Evolutionary conservation across 2,888 invertebrate species (phyloP).

Genomic region (Nesidiocoris tenuis): DNA sequence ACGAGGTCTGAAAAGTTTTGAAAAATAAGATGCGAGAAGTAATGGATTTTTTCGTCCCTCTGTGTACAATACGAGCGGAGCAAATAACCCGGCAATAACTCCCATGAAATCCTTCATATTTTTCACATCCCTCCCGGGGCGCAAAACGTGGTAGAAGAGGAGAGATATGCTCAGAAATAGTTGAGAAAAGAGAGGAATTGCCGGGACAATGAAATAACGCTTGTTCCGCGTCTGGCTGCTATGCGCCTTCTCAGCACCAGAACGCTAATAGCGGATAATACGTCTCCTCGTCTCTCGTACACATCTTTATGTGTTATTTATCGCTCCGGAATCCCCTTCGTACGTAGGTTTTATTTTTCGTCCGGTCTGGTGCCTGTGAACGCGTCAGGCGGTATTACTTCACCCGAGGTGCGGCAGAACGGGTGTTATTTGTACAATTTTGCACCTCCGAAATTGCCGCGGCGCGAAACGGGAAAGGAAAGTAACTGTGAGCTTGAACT

Average conservation of each 20-base stretch:
- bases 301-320: conserved; percentile 14
- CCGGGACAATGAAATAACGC: conserved; percentile 35
- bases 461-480: too few relatives aligned
- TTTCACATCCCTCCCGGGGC: conserved; percentile 20
- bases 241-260: conserved; percentile 6
- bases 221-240: conserved; percentile 13
- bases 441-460: too few relatives aligned
- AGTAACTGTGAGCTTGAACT: too few relatives aligned
- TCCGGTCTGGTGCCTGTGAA: not conserved
- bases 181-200: not conserved
- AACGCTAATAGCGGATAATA: conserved; percentile 32
- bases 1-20: not conserved
- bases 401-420: too few relatives aligned
- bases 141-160: not conserved
- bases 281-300: not conserved
- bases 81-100: conserved; percentile 39
- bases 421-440: too few relatives aligned
- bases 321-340: not conserved
- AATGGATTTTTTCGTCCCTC: conserved; percentile 18
- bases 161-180: not conserved
- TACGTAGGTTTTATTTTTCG: not conserved
- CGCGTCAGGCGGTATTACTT: too few relatives aligned
- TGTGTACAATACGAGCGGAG: conserved; percentile 29
- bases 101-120: conserved; percentile 31
- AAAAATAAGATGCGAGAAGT: conserved; percentile 6